phyloP scores from a whole-genome alignment of 2,888 invertebrate species.

The Morinoia aosen region DNA sequence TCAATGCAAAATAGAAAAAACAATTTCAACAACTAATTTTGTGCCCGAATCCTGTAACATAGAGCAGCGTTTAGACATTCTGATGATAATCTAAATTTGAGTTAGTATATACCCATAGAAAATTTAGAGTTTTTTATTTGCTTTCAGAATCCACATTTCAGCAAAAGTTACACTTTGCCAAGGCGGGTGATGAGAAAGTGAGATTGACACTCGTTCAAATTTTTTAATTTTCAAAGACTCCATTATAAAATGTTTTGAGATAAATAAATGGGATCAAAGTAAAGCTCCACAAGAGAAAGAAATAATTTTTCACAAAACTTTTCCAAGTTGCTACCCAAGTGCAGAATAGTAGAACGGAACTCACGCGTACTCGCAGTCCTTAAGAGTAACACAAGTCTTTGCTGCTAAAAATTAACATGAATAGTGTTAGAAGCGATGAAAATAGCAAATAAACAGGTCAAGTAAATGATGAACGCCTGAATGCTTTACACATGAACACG shows the following conservation, averaged over 20 bases:
- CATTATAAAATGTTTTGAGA: not conserved
- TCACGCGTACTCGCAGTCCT: not conserved
- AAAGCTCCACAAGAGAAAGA: not conserved
- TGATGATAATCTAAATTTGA: not conserved
- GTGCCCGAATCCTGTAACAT: too few relatives aligned
- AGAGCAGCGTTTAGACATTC: not conserved
- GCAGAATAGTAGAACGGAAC: not conserved
- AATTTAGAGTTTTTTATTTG: not conserved
- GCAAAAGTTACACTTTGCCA: not conserved
- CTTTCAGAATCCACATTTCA: not conserved
- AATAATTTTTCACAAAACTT: not conserved
- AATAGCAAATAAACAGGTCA: not conserved
- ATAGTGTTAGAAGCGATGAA: not conserved
- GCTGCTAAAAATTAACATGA: not conserved
- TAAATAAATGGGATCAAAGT: not conserved
- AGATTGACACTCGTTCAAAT: not conserved
- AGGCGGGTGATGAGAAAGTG: not conserved
- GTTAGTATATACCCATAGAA: not conserved
- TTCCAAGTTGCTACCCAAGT: not conserved
- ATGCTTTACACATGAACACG: not conserved
- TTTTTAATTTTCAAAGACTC: not conserved
- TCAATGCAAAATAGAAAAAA: too few relatives aligned
- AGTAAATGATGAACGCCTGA: not conserved
- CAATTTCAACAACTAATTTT: too few relatives aligned
- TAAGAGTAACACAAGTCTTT: not conserved